Evolutionary conservation across 2,113 vertebrate genomes (phyloP), one percentile per base, ranked within the genome.

Genomic region (Nycticryphes semicollaris): DNA sequence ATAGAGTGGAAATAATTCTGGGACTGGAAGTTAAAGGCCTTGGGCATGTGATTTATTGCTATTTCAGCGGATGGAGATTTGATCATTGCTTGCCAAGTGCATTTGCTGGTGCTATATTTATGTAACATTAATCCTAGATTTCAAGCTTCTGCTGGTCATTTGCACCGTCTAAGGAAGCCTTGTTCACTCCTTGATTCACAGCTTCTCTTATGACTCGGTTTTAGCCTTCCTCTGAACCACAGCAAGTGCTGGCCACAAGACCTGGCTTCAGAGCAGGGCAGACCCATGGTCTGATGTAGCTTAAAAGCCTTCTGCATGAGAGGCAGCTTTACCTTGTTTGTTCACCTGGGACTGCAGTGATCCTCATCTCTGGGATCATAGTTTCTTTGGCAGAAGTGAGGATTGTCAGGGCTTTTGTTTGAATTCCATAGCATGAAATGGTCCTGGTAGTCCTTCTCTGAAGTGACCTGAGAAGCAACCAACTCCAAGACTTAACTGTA

Each of bases 11-110:
- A 91, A 76, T 95, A 84, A 94, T 91, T 91, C 84, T 2, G 6
- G 81, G 69, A 16, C 73, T 96, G 89, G 73, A 72, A 94, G 94
- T n/a, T 69, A 95, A 78, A 91, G 87, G 91, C 94, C 95, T 96
- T 95, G 93, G 81, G 84, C 69, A 45, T 28, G 53, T 94, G 94
- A 97, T 96, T 96, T 84, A 96, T 89, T 68, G 84, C 74, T 56
- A 33, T 91, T 93, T 39, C 74, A 89, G 69, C 0, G 8, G 84
- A 91, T 68, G 77, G 80, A 89, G 81, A 94, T 92, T 89, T 72
- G 84, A 81, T 87, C 68, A 48, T 13, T 81, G 63, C 3, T 8
- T 86, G 67, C 75, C 79, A 88, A 93, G 43, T 75, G 79, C 67
- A 64, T 87, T 90, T 84, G 57, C 45, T 47, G 81, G 51, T 5